phyloP scores from a whole-genome alignment of 2,888 invertebrate species.

The Chloroclystis v-ata region DNA sequence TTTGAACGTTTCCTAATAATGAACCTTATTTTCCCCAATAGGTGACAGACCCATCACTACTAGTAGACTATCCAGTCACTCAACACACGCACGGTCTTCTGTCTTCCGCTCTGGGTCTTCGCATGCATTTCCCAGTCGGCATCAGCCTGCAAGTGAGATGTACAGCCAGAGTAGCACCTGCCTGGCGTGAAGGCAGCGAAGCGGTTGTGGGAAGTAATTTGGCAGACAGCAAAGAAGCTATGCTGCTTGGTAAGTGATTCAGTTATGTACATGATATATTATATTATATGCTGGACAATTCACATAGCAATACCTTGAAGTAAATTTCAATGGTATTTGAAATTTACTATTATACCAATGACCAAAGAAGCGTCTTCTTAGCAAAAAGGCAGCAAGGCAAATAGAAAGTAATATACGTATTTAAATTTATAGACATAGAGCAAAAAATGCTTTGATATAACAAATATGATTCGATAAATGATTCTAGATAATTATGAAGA shows the following conservation, averaged over 20 bases:
- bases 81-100: constrained; percentile 65
- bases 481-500: too few relatives aligned
- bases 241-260: constrained; percentile 58
- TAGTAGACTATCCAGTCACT: constrained; percentile 64
- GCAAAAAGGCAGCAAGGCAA: too few relatives aligned
- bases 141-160: constrained; percentile 68
- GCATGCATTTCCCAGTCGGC: constrained; percentile 62
- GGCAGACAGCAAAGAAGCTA: constrained; percentile 71
- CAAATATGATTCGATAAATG: too few relatives aligned
- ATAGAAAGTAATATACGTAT: too few relatives aligned
- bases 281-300: too few relatives aligned
- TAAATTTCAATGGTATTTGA: too few relatives aligned
- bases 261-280: background rate
- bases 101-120: constrained; percentile 62
- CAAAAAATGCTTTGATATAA: too few relatives aligned
- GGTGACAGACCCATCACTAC: constrained; percentile 60
- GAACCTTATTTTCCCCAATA: constrained; percentile 28
- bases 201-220: constrained; percentile 69
- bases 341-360: too few relatives aligned
- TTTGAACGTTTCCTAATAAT: too few relatives aligned
- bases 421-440: too few relatives aligned
- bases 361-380: too few relatives aligned
- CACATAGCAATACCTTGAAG: too few relatives aligned
- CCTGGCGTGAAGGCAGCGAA: constrained; percentile 71
- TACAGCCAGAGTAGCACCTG: constrained; percentile 65